Evolutionary conservation across 2,888 invertebrate species (phyloP), one percentile per base, ranked within the genome.

Genomic region (Caenorhabditis doughertyi): DNA sequence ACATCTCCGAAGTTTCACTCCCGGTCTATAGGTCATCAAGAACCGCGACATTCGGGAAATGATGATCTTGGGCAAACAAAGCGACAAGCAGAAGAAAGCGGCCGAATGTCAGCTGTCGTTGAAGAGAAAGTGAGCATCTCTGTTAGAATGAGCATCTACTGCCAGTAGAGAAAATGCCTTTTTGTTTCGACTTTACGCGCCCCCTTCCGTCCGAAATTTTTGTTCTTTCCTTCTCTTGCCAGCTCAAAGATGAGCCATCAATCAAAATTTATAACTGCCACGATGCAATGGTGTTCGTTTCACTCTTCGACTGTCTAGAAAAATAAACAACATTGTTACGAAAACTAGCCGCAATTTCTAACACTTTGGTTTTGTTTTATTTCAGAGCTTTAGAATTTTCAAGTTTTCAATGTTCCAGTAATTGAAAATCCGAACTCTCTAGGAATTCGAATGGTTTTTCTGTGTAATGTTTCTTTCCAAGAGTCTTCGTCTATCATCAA

Each of bases 41-140:
- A 51, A 71, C 60, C 39, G 47, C 53, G 23, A 56, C 56, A 71
- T 56, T 49, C 18, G 23, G 35, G 68, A 76, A 76, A 76, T 76
- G 76, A 76, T 76, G 67, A 68, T 76, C 76, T 76, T 76, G 76
- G 68, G 76, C 67, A 76, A 76, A 76, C 76, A 76, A 76, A 68
- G 29, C 67, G 76, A 76, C 76, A 76, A 58, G 39, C 53, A 29
- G 23, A 47, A 42, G 60, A 42, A 62, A 65, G 32, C 65, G 51
- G 27, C 32, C n/a, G 51, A 60, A 64, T 51, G 74, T 76, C 76
- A 76, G 76, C 76, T 76, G 76, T 76, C 76, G 56, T 67, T 67
- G 29, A 13, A 29, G 39, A 51, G 51, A 65, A 51, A 51, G 21
- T 49, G 29, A 49, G 27, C 7, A 68, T 56, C 44, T 68, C 49